Evolutionary conservation across 2,797 vertebrate genomes (phyloP), one percentile per base, ranked within the genome.

Genomic region (Sebastes miniatus): DNA sequence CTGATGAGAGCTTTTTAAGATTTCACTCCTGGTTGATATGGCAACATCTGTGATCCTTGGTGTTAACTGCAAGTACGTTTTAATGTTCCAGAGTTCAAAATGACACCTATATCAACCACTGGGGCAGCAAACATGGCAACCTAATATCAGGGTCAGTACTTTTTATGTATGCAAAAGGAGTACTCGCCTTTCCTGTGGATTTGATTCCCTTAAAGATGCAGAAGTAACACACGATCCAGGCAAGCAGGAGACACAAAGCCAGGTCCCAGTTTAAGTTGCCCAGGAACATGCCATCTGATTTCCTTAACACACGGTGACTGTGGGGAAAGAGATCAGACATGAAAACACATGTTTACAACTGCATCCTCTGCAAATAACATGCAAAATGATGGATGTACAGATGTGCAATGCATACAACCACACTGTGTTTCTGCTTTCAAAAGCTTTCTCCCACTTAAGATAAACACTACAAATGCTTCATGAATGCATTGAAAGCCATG

Each of bases 161-260:
- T 3, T 56, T 18, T 8, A 18, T 47, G 18, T 59, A 16, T 9
- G 9, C 20, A 25, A 52, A 56, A 58, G 5, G 3, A 29, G 8
- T 13, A 18, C 89, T 93, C 84, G 93, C 94, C 94, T 97, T 97
- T 76, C 96, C 96, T 22, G 91, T 95, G 56, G 91, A 92, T 91
- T 96, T 97, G 78, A 97, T 93, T 79, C 96, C 95, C 86, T 96
- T 96, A 93, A 95, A 97, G 79, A 97, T 94, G 84, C 96, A 97
- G 91, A 97, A 96, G 93, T 96, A 97, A 77, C 96, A 97, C 64
- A 97, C 72, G 73, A 96, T 86, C 96, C 96, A 97, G 1, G 93
- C 93, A 27, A 95, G 72, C 36, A 97, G 91, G 34, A 98, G 94
- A 89, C 95, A 97, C 76, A 96, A 61, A 50, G 95, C 90, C 88